Base-by-base conservation (phyloP, 2,113 vertebrate species). In the Chiloscyllium plagiosum region DNA sequence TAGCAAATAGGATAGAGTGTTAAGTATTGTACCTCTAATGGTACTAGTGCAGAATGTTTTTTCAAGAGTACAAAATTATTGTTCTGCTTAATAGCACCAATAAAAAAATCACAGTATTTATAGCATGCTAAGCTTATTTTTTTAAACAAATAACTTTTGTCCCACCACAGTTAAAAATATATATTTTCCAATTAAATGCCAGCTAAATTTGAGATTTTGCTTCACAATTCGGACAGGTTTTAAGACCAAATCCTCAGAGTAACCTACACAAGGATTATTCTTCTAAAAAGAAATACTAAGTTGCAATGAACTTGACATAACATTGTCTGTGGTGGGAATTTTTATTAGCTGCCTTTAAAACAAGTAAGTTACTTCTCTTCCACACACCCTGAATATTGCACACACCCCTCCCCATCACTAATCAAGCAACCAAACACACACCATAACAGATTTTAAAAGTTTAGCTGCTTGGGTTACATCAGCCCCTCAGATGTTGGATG, bases 41-140 rank as follows among this genome's bases (percentile, higher is more conserved):
- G 33, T 93, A 66, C 4, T 66, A 93, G 56, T 93, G 89, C 61
- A 93, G 89, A 65, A 66, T 37, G 13, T n/a, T 37, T 83, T 83
- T n/a, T 83, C 89, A 66, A 65, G 47, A 29, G 5, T 72, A 72
- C 47, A 95, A 95, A 95, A 47, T 72, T 47, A 95, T 72, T 76
- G 68, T 52, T 72, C 20, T 95, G 94, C 69, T 95, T 76, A 95
- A 72, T 95, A 50, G 68, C 37, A 52, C 69, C 42, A 66, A 20
- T 93, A 76, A 95, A 95, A 95, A 33, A 61, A 95, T 95, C 94
- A 95, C 94, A 95, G 94, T 52, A 95, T 95, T 72, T 50, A 69
- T 47, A 95, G 93, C 37, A 95, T 95, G 66, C 68, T 72, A 95
- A 95, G 68, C n/a, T 72, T 42, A 47, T 94, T 47, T 94, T 68